Evolutionary conservation across 2,797 vertebrate genomes (phyloP).

Genomic region (Geotrypetes seraphini): DNA sequence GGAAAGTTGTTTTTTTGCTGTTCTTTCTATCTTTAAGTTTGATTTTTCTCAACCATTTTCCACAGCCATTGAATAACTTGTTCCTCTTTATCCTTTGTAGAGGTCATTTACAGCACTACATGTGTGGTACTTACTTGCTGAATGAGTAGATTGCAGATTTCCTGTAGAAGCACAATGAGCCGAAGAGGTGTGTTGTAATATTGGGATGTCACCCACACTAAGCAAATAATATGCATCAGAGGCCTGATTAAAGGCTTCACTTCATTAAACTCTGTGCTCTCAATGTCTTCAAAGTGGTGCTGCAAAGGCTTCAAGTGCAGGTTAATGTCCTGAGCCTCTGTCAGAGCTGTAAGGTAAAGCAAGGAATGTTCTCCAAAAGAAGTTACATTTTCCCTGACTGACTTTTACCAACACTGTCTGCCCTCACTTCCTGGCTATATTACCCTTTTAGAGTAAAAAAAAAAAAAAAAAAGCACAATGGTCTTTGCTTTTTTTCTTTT

Average conservation of each 20-base stretch:
- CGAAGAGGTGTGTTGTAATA: constrained; percentile 64
- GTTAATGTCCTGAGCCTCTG: constrained; percentile 71
- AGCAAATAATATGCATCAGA: constrained; percentile 75
- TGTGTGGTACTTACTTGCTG: constrained; percentile 50
- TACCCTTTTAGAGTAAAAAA: too few species aligned
- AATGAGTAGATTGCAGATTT: constrained; percentile 84
- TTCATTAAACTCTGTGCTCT: constrained; percentile 62
- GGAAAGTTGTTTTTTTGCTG: too few species aligned
- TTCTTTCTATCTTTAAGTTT: too few species aligned
- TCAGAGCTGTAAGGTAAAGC: constrained; percentile 56
- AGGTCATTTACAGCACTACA: neutral
- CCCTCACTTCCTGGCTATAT: too few species aligned
- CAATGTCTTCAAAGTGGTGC: constrained; percentile 57
- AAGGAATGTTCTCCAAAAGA: too few species aligned
- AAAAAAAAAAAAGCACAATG: too few species aligned
- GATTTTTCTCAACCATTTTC: too few species aligned
- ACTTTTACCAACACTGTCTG: too few species aligned
- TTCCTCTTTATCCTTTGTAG: too few species aligned
- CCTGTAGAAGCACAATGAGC: constrained; percentile 75
- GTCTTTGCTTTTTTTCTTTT: too few species aligned
- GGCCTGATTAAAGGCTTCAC: constrained; percentile 54
- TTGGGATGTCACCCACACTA: constrained; percentile 73
- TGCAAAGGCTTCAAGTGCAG: constrained; percentile 65
- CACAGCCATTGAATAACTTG: too few species aligned
- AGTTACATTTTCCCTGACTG: too few species aligned